Percentiles rank a stretch among this genome's conserved stretches.
These are phyloP conservation scores for Phalangium opilio DNA, from an alignment of 2,888 invertebrate species.

Conservation along the genomic window DNA sequence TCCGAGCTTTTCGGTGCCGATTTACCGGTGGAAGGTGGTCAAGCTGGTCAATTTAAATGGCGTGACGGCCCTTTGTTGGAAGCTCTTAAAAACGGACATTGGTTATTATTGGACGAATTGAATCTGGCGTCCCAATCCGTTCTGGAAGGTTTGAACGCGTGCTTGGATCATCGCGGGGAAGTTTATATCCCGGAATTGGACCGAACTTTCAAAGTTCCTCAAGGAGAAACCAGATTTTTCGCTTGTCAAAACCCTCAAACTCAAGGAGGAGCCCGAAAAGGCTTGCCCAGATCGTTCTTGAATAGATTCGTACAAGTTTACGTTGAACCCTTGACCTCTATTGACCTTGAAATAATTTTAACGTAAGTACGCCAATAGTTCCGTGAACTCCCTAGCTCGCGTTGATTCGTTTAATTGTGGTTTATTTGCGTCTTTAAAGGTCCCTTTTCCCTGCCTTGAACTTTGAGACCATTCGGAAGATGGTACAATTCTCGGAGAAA, in stretches of 20 bases:
- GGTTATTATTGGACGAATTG: constrained; percentile 94
- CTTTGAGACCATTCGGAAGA: no score
- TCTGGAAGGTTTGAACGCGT: constrained; percentile 94
- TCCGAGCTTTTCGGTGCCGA: constrained; percentile 97
- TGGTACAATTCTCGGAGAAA: no score
- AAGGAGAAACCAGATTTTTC: constrained; percentile 64
- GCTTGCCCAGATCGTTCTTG: constrained; percentile 87
- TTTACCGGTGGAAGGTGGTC: constrained; percentile 75
- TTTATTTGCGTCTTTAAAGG: no score
- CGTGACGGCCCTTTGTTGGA: constrained; percentile 86
- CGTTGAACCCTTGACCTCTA: constrained; percentile 42
- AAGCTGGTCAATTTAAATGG: constrained; percentile 80
- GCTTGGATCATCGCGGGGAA: constrained; percentile 92
- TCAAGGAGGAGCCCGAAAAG: constrained; percentile 90
- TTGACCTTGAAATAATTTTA: constrained; percentile 49
- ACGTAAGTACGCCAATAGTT: constrained; percentile 47
- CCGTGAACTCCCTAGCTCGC: no score
- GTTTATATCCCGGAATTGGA: constrained; percentile 89
- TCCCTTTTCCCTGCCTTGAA: no score
- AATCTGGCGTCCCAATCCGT: constrained; percentile 98
- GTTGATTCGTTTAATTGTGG: no score
- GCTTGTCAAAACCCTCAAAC: constrained; percentile 94
- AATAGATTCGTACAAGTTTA: constrained; percentile 88
- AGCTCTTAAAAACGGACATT: constrained; percentile 79
- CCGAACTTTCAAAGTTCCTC: constrained; percentile 55